Base-by-base conservation (phyloP, 1,140 invertebrate species). In the Leptinotarsa undecemlineata region DNA sequence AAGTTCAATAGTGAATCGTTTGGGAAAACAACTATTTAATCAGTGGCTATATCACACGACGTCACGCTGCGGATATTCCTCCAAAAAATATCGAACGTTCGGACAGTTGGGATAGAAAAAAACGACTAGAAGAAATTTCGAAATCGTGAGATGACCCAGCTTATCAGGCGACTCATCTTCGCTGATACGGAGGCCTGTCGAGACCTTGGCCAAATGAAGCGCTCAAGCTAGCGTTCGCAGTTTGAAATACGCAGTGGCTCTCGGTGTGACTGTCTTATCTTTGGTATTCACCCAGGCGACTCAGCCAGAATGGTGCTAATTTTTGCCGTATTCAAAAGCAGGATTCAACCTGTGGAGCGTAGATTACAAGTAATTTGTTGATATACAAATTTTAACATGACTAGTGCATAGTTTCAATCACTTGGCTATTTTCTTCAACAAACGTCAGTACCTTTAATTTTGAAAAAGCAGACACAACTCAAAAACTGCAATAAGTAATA, bases 81-180 rank as follows among this genome's bases (percentile, higher is more conserved):
- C 51, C 51, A 19, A 57, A 57, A 57, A 57, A 57, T 17, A 17
- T 17, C 51, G 51, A 57, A 57, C 51, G 51, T 57, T n/a, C 51
- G 51, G 51, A 57, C 51, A 57, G 68, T 42, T 17, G 23, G 68
- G 68, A 70, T 70, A 42, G 68, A 70, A 57, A 70, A 23, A 57
- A 70, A 70, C 6, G 68, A 23, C 48, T 17, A n/a, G 23, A 47
- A 21, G 47, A 57, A 70, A 70, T 51, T 70, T 57, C 68, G 68
- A 70, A 70, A 70, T 70, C 68, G 68, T 70, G 68, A 70, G 68
- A 57, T 70, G 68, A 57, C 4, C 68, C 68, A 21, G 68, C 48
- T 70, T 70, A 70, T 70, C 68, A 70, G 68, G 68, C 68, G 68
- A 70, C 42, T 70, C 19, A 70, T 70, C 68, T 70, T 47, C 47